Evolutionary conservation across 1,140 invertebrate genomes (phyloP).

Genomic region (Drosophila gunungcola): DNA sequence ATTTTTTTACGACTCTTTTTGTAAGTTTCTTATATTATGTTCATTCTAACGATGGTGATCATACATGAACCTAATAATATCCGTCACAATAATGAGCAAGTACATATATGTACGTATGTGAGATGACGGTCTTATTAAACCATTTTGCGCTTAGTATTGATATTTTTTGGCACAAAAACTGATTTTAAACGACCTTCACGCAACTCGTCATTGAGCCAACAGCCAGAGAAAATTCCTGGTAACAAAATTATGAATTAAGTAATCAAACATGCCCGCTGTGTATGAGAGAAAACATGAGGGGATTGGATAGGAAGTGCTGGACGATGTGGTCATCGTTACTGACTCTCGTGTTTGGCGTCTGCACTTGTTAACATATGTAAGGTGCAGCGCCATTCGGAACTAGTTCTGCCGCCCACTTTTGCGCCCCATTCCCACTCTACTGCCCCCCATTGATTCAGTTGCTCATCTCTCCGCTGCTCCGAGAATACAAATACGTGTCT

Average conservation of each 20-base stretch:
- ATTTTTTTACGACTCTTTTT: no score
- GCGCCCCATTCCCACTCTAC: neutral
- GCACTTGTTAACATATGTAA: constrained; percentile 32
- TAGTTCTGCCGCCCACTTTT: constrained; percentile 21
- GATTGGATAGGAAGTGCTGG: neutral
- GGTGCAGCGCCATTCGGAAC: constrained; percentile 27
- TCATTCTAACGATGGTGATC: no score
- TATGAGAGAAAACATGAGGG: neutral
- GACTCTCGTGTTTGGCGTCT: constrained; percentile 9
- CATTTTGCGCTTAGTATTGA: neutral
- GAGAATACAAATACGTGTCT: constrained; percentile 19
- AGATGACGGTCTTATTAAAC: constrained; percentile 1
- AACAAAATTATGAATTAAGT: neutral
- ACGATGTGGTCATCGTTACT: constrained; percentile 8
- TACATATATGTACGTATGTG: neutral
- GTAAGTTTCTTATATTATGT: no score
- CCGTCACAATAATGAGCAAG: no score
- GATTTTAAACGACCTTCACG: constrained; percentile 1
- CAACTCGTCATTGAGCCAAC: constrained; percentile 2
- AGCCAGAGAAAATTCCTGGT: neutral
- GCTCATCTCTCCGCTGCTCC: neutral
- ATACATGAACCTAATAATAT: neutral
- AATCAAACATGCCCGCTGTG: neutral
- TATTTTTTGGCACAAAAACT: constrained; percentile 9
- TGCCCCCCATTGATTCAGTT: neutral